phyloP scores from a whole-genome alignment of 37 sponge, comb jelly and placozoan genomes.

The Petrosia ficiformis region DNA sequence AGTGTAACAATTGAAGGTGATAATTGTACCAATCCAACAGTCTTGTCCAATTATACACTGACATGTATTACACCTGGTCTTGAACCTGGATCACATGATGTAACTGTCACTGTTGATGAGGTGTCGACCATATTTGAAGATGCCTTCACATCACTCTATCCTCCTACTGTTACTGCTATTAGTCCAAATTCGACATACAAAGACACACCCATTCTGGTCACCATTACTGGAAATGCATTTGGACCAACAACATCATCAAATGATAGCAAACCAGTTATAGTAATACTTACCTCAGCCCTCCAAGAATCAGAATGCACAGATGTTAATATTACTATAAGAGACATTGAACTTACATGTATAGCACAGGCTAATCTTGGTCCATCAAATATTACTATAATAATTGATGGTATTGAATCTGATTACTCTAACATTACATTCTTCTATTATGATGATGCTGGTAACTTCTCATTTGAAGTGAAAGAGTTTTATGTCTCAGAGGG shows the following conservation, averaged over 20 bases:
- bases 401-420: constrained; percentile 50
- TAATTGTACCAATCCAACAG: constrained; percentile 68
- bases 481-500: constrained; percentile 79
- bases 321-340: constrained; percentile 48
- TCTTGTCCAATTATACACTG: constrained; percentile 45
- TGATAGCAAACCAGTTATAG: constrained; percentile 33
- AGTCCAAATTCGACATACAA: constrained; percentile 65
- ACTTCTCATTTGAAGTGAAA: constrained; percentile 55
- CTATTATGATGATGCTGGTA: constrained; percentile 80
- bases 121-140: constrained; percentile 20
- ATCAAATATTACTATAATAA: constrained; percentile 60
- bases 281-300: constrained; percentile 45
- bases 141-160: constrained; percentile 52
- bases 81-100: constrained; percentile 29
- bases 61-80: constrained; percentile 71
- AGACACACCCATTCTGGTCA: constrained; percentile 33
- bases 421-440: constrained; percentile 50
- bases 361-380: constrained; percentile 74
- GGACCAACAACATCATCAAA: constrained; percentile 70
- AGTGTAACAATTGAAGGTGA: constrained; percentile 55
- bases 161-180: constrained; percentile 43
- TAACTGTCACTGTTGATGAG: constrained; percentile 77
- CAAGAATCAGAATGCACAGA: constrained; percentile 47
- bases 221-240: constrained; percentile 72
- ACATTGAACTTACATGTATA: constrained; percentile 52